These are phyloP conservation scores for Epinotia nisella DNA, from an alignment of 2,888 invertebrate species.

Conservation along the genomic window DNA sequence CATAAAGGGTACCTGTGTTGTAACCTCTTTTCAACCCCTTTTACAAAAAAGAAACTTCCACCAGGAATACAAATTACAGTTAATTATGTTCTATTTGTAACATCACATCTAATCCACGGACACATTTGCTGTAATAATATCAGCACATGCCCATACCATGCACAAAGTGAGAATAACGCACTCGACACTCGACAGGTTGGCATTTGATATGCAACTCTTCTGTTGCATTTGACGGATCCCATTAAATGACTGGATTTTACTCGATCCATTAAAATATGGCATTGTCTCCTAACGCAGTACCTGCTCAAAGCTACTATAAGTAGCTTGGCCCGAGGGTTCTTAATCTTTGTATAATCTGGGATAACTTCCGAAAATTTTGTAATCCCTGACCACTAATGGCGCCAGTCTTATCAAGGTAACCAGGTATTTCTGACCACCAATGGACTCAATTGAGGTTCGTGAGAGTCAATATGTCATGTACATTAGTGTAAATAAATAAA, in stretches of 20 bases:
- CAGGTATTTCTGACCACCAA: slow-evolving; percentile 5
- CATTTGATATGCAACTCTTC: not conserved
- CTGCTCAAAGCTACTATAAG: not conserved
- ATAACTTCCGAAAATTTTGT: not conserved
- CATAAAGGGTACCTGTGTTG: no score
- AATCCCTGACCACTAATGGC: slow-evolving; percentile 4
- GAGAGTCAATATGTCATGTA: not conserved
- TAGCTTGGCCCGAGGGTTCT: slow-evolving; percentile 3
- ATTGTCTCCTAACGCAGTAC: not conserved
- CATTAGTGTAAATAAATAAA: not conserved
- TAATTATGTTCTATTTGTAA: no score
- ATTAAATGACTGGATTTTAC: not conserved
- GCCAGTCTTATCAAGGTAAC: not conserved
- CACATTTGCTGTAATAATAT: not conserved
- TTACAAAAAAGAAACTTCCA: no score
- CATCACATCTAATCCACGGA: no score
- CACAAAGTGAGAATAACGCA: not conserved
- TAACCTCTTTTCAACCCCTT: no score
- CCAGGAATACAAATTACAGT: no score
- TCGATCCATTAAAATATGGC: not conserved
- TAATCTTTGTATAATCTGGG: slow-evolving; percentile 2
- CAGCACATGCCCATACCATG: not conserved
- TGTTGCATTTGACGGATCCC: not conserved
- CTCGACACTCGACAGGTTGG: no score
- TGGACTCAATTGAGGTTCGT: slow-evolving; percentile 2